Evolutionary conservation across 64 coral and sea anemone genomes (phyloP).

Genomic region (Montipora foliosa): DNA sequence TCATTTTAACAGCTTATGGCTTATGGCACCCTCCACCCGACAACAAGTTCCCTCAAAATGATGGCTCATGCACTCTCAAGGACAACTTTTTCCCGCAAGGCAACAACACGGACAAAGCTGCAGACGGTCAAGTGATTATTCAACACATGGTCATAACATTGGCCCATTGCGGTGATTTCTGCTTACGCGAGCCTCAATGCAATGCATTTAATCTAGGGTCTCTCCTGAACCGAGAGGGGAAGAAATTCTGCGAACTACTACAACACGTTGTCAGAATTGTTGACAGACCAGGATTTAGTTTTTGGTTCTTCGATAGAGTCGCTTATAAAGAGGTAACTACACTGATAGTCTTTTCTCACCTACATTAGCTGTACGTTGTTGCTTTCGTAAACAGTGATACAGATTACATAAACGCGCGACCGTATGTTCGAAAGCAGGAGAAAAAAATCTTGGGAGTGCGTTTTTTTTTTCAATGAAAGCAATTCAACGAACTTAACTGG

Average conservation of each 20-base stretch:
- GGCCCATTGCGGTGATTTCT: conserved; percentile 49
- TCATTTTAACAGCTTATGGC: background rate
- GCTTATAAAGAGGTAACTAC: conserved; percentile 15
- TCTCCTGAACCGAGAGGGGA: background rate
- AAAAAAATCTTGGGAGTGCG: too few species aligned
- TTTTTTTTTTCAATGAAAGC: too few species aligned
- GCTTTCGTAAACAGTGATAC: too few species aligned
- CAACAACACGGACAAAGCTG: background rate
- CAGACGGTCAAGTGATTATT: conserved; percentile 17
- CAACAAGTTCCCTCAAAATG: background rate
- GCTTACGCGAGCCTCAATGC: conserved; percentile 40
- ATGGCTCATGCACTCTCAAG: background rate
- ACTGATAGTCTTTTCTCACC: too few species aligned
- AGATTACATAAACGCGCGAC: too few species aligned
- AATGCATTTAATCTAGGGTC: conserved; percentile 37
- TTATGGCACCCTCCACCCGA: background rate
- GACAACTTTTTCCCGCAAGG: background rate
- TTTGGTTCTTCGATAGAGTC: conserved; percentile 3
- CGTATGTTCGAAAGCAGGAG: too few species aligned
- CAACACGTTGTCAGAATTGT: background rate
- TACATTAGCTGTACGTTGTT: too few species aligned
- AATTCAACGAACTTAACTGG: too few species aligned
- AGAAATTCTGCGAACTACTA: background rate
- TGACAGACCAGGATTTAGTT: conserved; percentile 7
- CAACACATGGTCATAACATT: conserved; percentile 12